phyloP scores from a whole-genome alignment of 2,888 invertebrate species.

The Heliconius sara region DNA sequence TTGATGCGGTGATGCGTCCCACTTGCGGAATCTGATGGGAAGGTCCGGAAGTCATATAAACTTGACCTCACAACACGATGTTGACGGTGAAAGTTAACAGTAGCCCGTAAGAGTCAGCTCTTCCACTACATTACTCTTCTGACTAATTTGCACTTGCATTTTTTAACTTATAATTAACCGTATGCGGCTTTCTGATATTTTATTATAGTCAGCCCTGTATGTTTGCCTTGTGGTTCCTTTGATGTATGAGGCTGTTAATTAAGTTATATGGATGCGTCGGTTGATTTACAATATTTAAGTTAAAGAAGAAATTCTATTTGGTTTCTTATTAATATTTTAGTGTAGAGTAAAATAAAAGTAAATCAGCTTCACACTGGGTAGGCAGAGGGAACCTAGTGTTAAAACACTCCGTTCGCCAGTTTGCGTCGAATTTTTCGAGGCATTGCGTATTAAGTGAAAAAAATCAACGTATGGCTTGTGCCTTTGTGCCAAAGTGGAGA shows the following conservation, averaged over 20 bases:
- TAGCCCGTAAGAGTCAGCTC: conserved; percentile 62
- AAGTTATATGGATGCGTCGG: conserved; percentile 34
- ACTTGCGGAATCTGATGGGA: conserved; percentile 53
- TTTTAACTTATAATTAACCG: conserved; percentile 47
- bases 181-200: conserved; percentile 44
- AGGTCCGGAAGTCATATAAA: conserved; percentile 68
- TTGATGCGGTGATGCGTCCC: conserved; percentile 60
- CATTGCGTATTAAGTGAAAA: no score
- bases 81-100: conserved; percentile 75
- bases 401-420: no score
- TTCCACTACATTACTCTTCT: conserved; percentile 51
- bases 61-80: conserved; percentile 66
- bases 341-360: neutral
- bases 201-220: conserved; percentile 48
- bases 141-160: conserved; percentile 48
- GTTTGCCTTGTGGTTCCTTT: conserved; percentile 43
- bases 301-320: neutral
- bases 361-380: no score
- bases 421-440: no score
- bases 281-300: neutral
- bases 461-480: no score
- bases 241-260: conserved; percentile 42
- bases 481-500: no score
- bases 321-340: neutral
- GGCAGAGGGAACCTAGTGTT: no score